phyloP scores from a whole-genome alignment of 2,888 invertebrate genomes.

The Dysmachus trigonus region DNA sequence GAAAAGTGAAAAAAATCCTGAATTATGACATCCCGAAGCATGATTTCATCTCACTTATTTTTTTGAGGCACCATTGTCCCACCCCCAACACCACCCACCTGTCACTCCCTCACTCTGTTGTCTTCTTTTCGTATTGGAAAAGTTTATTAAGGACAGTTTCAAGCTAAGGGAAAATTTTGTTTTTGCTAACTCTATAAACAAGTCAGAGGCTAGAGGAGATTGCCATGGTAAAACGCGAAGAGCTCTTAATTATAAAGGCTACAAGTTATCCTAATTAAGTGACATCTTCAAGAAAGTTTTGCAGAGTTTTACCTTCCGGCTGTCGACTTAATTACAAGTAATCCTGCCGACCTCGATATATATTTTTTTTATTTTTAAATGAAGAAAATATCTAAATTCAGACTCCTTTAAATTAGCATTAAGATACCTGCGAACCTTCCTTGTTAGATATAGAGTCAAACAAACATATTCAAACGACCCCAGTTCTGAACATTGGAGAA shows the following conservation, averaged over 20 bases:
- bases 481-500: background rate
- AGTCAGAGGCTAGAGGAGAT: background rate
- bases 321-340: background rate
- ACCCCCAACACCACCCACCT: background rate
- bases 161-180: background rate
- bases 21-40: slow-evolving; percentile 15
- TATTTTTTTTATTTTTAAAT: background rate
- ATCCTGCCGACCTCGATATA: background rate
- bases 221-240: background rate
- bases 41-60: slow-evolving; percentile 14
- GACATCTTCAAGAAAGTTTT: background rate
- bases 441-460: background rate
- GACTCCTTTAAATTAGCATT: background rate
- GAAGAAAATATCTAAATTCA: background rate
- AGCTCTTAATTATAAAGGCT: background rate
- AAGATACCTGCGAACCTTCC: background rate
- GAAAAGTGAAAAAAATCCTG: background rate
- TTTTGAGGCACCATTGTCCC: background rate
- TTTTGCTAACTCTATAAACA: background rate
- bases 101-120: background rate
- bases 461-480: background rate
- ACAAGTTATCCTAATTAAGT: background rate
- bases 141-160: background rate
- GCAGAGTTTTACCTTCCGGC: background rate
- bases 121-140: slow-evolving; percentile 24